Evolutionary conservation across 2,113 vertebrate genomes (phyloP), one percentile per base, ranked within the genome.

Genomic region (Antechinus stuartii): DNA sequence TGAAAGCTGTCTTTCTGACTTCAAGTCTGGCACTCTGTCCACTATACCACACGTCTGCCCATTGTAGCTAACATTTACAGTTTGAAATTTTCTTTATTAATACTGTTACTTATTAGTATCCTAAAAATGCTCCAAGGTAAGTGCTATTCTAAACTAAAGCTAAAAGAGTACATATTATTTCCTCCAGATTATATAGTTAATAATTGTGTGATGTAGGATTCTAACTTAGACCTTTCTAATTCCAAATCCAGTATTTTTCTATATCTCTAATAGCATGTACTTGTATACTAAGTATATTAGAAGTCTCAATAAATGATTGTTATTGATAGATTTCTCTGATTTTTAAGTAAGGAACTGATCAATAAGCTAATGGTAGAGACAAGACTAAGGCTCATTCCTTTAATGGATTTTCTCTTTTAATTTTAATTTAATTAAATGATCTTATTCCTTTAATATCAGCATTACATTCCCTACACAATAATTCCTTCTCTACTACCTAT

Each of bases 291-390:
- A 92, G 8, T 56, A 4, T 91, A 54, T 27, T 52, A 35, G 8
- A 2, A 35, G 94, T 19, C 2, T 24, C 47, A 84, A 92, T 56
- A 68, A 90, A 94, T 54, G 90, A 53, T 89, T 22, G 9, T 52
- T 94, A 5, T 54, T 54, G 52, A 91, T 53, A 91, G 56, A 23
- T 95, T 95, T 89, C 1, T 92, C 35, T 92, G 0, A 8, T 16
- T 7, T 52, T 93, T 23, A 54, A 27, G 50, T 54, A 52, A 95
- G 10, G 26, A 95, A 12, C 42, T 92, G 52, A 8, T 2, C 93
- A 92, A 57, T 84, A 26, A 91, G 46, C 90, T 50, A n/a, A 91
- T 0, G 91, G 46, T 91, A 91, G 84, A 57, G 84, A 95, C 54
- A 16, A 57, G 52, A 89, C 46, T 56, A 90, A 27, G 35, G 0